phyloP scores from a whole-genome alignment of 2,113 vertebrate species.

The Odontophorus gujanensis region DNA sequence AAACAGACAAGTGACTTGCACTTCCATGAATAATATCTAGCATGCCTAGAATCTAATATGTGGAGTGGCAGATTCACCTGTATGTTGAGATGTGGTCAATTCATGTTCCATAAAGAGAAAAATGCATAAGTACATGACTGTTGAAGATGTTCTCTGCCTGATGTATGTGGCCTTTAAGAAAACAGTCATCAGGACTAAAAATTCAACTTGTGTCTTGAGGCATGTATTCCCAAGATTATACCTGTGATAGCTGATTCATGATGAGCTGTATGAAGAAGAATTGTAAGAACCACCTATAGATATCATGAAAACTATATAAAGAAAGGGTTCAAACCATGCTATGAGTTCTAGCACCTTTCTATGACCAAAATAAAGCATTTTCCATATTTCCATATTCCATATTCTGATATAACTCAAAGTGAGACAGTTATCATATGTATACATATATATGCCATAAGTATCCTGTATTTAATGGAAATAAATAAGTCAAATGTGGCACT shows the following conservation, averaged over 20 bases:
- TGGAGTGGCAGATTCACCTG: background rate
- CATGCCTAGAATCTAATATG: background rate
- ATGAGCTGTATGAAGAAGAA: background rate
- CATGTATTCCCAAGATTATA: background rate
- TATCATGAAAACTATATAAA: background rate
- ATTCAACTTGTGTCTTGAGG: background rate
- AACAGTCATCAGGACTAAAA: background rate
- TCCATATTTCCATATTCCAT: background rate
- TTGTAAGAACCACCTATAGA: background rate
- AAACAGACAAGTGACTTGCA: background rate
- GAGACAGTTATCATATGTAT: background rate
- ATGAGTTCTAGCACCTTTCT: background rate
- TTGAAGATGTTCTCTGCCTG: background rate
- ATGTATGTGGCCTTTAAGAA: background rate
- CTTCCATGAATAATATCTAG: background rate
- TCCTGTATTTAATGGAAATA: background rate
- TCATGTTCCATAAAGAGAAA: background rate
- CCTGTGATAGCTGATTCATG: background rate
- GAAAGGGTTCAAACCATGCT: background rate
- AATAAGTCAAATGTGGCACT: background rate
- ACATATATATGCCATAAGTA: background rate
- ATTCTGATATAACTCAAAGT: background rate
- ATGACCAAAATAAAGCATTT: background rate
- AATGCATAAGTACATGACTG: background rate
- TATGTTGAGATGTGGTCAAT: background rate